Conservation (phyloP, 2,888 invertebrate genomes). For the Polymixis lichenea region DNA sequence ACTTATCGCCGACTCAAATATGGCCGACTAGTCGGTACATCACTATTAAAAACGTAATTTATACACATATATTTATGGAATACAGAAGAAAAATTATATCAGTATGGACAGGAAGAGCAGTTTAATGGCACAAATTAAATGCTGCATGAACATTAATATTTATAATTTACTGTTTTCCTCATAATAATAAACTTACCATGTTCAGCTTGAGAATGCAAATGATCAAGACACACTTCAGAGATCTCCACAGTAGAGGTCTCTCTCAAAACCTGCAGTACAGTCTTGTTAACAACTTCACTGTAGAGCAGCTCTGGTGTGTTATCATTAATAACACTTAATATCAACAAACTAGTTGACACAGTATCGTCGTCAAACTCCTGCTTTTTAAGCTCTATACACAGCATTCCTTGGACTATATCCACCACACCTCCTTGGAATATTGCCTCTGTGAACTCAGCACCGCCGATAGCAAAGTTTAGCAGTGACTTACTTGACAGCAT, state of each 20-base stretch:
- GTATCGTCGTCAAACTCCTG: conserved; percentile 90
- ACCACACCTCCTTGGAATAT: conserved; percentile 90
- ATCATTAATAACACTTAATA: conserved; percentile 92
- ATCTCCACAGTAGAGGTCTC: conserved; percentile 93
- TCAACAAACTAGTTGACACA: conserved; percentile 89
- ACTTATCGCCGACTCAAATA: too few species aligned
- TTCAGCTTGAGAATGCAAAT: conserved; percentile 94
- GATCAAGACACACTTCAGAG: conserved; percentile 94
- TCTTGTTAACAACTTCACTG: conserved; percentile 89
- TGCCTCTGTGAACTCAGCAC: conserved; percentile 92
- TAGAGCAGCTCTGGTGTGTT: conserved; percentile 91
- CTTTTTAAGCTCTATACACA: conserved; percentile 86
- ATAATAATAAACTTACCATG: conserved; percentile 89
- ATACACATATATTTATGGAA: neutral
- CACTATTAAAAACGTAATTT: too few species aligned
- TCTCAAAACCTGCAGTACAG: conserved; percentile 92
- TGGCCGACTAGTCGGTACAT: too few species aligned
- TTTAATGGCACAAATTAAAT: conserved; percentile 5
- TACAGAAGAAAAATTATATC: neutral
- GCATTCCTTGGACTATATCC: conserved; percentile 88
- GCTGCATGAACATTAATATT: neutral
- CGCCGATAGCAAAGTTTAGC: conserved; percentile 94
- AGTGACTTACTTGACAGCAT: conserved; percentile 93
- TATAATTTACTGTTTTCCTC: neutral
- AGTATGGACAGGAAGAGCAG: neutral